phyloP scores from a whole-genome alignment of 1,140 invertebrate species.

The Drosophila quadrilineata region DNA sequence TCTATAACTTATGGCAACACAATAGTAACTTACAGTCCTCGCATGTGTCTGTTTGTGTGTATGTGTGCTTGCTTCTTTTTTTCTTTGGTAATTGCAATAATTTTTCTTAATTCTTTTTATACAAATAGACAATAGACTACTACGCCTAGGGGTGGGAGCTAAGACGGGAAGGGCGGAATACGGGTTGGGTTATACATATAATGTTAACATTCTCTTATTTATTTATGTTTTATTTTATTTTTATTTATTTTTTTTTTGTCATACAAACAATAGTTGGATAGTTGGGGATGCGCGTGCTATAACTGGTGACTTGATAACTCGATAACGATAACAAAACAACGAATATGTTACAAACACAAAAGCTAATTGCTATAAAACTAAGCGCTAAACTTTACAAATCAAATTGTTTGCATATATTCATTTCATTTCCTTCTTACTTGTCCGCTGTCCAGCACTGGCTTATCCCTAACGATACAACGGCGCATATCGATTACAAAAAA shows the following conservation, averaged over 20 bases:
- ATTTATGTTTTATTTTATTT: too few relatives aligned
- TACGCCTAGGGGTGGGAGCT: conserved; percentile 8
- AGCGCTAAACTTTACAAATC: too few relatives aligned
- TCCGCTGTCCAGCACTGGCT: conserved; percentile 39
- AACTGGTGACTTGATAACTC: conserved; percentile 8
- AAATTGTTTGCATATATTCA: too few relatives aligned
- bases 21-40: conserved; percentile 74
- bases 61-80: conserved; percentile 15
- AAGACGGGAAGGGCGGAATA: not conserved
- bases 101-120: conserved; percentile 46
- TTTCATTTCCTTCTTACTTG: conserved; percentile 31
- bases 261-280: conserved; percentile 31
- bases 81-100: conserved; percentile 22
- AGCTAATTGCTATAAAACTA: conserved; percentile 35
- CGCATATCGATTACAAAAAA: conserved; percentile 24
- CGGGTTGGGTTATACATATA: conserved; percentile 1
- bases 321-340: conserved; percentile 27
- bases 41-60: conserved; percentile 53
- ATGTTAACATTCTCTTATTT: too few relatives aligned
- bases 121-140: conserved; percentile 68
- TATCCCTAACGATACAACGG: conserved; percentile 1
- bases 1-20: conserved; percentile 58
- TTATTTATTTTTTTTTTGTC: too few relatives aligned
- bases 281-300: conserved; percentile 23
- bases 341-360: conserved; percentile 38